A percentile compares a stretch with the other conserved stretches of the same genome.
phyloP scores from a whole-genome alignment of 1,140 invertebrate genomes.

The Diorhabda elongata region DNA sequence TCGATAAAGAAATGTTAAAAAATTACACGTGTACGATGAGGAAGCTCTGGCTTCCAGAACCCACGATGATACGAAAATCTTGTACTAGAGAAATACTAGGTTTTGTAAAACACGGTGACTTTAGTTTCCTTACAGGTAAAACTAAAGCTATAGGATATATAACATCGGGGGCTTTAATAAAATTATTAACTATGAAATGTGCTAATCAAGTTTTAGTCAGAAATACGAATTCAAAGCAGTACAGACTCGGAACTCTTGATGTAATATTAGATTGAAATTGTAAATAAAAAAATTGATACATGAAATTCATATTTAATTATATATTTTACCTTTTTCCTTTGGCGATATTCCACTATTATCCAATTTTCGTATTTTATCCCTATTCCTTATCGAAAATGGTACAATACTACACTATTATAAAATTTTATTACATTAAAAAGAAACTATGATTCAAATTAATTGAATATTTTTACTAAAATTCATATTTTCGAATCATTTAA shows the following conservation, averaged over 20 bases:
- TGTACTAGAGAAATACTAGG: conserved; percentile 68
- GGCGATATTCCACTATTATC: no score
- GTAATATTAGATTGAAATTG: conserved; percentile 28
- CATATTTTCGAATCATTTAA: no score
- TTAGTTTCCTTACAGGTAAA: conserved; percentile 62
- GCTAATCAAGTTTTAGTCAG: conserved; percentile 40
- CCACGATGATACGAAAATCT: conserved; percentile 55
- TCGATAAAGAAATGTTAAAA: conserved; percentile 45
- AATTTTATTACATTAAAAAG: no score
- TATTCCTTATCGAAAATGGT: no score
- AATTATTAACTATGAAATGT: conserved; percentile 15
- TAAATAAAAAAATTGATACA: neutral
- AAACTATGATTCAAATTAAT: no score
- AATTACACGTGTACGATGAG: conserved; percentile 60
- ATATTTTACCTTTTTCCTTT: no score
- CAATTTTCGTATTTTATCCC: no score
- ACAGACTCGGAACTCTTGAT: conserved; percentile 35
- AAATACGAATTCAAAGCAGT: conserved; percentile 38
- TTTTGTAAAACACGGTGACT: conserved; percentile 65
- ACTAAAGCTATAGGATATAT: conserved; percentile 67
- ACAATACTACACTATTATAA: no score
- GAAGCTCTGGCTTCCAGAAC: conserved; percentile 63
- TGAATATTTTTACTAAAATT: no score
- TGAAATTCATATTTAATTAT: no score
- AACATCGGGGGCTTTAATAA: conserved; percentile 52